These are phyloP conservation scores for Penaeus indicus DNA, from an alignment of 1,140 invertebrate genomes.

Conservation along the genomic window DNA sequence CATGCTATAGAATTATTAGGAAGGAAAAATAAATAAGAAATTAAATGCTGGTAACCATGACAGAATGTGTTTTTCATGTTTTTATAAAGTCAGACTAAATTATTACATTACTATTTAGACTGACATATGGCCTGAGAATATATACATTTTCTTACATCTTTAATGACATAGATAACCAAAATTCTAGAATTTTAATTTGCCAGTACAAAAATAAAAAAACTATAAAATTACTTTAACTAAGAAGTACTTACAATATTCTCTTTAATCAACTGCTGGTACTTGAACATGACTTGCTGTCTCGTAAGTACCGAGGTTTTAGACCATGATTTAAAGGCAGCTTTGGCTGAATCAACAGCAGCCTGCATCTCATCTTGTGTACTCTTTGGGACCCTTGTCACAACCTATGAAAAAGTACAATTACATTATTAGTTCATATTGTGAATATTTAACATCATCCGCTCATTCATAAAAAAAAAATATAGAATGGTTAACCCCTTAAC, in stretches of 20 bases:
- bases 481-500: no score
- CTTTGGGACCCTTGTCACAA: conserved; percentile 88
- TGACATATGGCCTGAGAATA: no score
- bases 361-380: conserved; percentile 93
- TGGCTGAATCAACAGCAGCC: conserved; percentile 87
- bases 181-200: no score
- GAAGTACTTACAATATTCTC: conserved; percentile 77
- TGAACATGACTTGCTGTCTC: conserved; percentile 97
- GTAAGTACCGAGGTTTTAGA: conserved; percentile 92
- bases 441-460: not conserved
- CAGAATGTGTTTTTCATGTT: no score
- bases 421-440: not conserved
- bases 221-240: not conserved
- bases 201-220: no score
- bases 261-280: conserved; percentile 84
- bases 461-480: not conserved
- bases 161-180: no score
- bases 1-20: conserved; percentile 76
- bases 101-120: no score
- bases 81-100: no score
- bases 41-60: not conserved
- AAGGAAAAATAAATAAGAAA: not conserved
- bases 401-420: conserved; percentile 69
- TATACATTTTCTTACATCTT: no score
- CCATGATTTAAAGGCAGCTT: conserved; percentile 89